Conservation (phyloP, 2,888 invertebrate genomes). For the Melitaea athalia region DNA sequence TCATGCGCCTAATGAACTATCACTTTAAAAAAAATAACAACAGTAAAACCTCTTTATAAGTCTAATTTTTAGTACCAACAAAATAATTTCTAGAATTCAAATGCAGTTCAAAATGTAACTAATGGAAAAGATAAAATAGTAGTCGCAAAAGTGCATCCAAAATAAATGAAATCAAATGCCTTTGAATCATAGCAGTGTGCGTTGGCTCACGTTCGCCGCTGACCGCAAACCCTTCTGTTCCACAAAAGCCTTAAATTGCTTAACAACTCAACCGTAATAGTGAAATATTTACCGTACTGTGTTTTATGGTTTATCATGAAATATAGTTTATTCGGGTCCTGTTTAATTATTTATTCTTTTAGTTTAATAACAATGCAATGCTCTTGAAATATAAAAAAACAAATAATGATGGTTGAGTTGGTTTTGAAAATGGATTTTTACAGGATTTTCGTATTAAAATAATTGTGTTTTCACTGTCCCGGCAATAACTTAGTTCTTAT, state of each 20-base stretch:
- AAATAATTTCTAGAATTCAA: background rate
- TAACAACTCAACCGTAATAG: constrained; percentile 26
- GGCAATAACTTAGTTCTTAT: too few relatives aligned
- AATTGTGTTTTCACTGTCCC: too few relatives aligned
- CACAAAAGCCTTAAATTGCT: constrained; percentile 23
- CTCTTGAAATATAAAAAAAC: too few relatives aligned
- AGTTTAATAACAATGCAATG: background rate
- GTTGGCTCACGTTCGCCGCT: constrained; percentile 29
- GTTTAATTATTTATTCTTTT: background rate
- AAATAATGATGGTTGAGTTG: too few relatives aligned
- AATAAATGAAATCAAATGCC: constrained; percentile 29
- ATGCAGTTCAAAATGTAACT: background rate
- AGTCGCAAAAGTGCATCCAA: constrained; percentile 15
- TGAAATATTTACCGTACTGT: constrained; percentile 25
- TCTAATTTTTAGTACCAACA: background rate
- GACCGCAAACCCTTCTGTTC: constrained; percentile 33
- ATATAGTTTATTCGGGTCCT: background rate
- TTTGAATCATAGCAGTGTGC: constrained; percentile 30
- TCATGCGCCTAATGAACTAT: too few relatives aligned
- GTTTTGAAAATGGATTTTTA: too few relatives aligned
- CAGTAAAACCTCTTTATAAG: background rate
- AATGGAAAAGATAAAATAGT: constrained; percentile 11
- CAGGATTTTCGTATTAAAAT: too few relatives aligned
- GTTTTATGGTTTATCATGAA: background rate
- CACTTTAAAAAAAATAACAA: too few relatives aligned